Evolutionary conservation across 2,797 vertebrate genomes (phyloP).

Genomic region (Vespertilio murinus): DNA sequence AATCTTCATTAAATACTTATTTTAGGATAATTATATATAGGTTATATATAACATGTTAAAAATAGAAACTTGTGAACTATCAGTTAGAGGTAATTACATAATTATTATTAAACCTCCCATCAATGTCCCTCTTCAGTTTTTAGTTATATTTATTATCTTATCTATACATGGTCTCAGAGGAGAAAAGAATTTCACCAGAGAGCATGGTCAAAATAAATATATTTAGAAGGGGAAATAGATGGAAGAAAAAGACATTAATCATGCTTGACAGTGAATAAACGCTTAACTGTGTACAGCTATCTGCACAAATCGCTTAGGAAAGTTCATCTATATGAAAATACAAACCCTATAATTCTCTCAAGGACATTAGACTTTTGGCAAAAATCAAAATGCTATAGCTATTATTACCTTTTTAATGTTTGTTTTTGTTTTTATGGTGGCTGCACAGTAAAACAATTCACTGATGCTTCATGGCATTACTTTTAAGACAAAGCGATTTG

Average conservation of each 20-base stretch:
- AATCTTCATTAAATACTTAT: not conserved
- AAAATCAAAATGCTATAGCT: not conserved
- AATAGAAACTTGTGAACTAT: not conserved
- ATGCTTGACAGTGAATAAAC: slow-evolving; percentile 52
- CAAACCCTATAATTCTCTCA: slow-evolving; percentile 40
- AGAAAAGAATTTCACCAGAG: not conserved
- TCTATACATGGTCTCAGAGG: not conserved
- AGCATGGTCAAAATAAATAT: slow-evolving; percentile 40
- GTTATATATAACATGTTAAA: not conserved
- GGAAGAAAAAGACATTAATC: slow-evolving; percentile 47
- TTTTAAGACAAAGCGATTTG: slow-evolving; percentile 7
- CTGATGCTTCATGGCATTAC: not conserved
- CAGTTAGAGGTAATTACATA: not conserved
- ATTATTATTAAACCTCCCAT: not conserved
- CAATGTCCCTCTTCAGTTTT: not conserved
- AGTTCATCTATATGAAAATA: slow-evolving; percentile 48
- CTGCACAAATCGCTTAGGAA: slow-evolving; percentile 49
- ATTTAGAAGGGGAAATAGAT: slow-evolving; percentile 42
- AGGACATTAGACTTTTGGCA: slow-evolving; percentile 41
- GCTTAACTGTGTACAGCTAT: slow-evolving; percentile 30
- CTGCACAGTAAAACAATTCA: not conserved
- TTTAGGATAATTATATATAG: not conserved
- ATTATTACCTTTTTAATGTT: not conserved
- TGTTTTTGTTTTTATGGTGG: not conserved
- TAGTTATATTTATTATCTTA: slow-evolving; percentile 1